A percentile compares a stretch with the other conserved stretches of the same genome.
Conservation (phyloP, 2,888 invertebrate genomes). For the Drosophila prolongata region DNA sequence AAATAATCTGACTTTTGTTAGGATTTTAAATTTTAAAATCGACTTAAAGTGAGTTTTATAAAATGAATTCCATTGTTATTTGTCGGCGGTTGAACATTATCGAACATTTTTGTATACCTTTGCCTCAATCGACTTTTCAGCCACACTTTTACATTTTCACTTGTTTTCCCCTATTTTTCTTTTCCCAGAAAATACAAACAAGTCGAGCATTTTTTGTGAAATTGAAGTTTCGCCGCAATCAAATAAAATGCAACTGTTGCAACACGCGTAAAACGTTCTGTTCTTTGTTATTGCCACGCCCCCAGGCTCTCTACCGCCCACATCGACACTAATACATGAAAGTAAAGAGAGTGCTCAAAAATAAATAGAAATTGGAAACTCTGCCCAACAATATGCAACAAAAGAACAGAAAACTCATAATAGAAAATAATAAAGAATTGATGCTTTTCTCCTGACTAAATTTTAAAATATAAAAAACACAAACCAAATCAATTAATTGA, state of each 20-base stretch:
- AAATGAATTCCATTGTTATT: too few relatives aligned
- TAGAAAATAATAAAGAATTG: background rate
- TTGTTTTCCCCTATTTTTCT: background rate
- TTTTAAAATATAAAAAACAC: background rate
- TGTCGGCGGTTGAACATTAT: too few relatives aligned
- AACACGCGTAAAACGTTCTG: constrained; percentile 16
- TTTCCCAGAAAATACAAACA: constrained; percentile 3
- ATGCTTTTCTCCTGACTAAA: background rate
- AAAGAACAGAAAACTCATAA: background rate
- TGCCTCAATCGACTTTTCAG: background rate
- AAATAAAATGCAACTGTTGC: constrained; percentile 36
- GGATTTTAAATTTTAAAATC: too few relatives aligned
- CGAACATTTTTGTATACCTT: too few relatives aligned
- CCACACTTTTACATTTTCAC: background rate
- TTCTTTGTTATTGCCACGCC: constrained; percentile 25
- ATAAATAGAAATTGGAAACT: constrained; percentile 8
- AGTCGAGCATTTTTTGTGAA: constrained; percentile 14
- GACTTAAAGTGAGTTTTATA: too few relatives aligned
- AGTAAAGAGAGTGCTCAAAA: background rate
- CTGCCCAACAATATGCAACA: background rate
- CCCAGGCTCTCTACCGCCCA: background rate
- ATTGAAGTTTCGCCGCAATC: constrained; percentile 39
- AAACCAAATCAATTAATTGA: too few relatives aligned
- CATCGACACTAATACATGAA: constrained; percentile 1
- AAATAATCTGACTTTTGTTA: too few relatives aligned